Base-by-base conservation (phyloP, 2,888 invertebrate genomes). In the Mythimna vitellina region DNA sequence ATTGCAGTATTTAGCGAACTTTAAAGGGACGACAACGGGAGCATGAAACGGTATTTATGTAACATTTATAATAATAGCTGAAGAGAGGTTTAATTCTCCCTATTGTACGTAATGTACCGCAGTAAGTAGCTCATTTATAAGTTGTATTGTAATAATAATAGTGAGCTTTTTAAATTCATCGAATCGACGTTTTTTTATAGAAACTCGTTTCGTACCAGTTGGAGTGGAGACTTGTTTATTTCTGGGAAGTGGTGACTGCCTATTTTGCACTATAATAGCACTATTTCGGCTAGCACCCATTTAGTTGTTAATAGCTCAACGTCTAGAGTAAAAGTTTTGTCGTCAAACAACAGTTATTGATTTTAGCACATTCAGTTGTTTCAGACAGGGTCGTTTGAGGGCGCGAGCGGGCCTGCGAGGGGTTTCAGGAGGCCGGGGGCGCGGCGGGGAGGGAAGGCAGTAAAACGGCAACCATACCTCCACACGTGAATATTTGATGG, bases 401-500 rank as follows among this genome's bases (percentile, higher is more conserved):
- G 89, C 88, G 91, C 87, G 84, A 87, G 85, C 78, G 84, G 86
- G 87, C 83, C 75, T 84, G 84, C 72, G 83, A 76, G 74, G 82
- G 83, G 87, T 76, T 82, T 85, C 73, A 76, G 87, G 83, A 87
- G 80, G 83, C 70, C 76, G 78, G 78, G 65, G 70, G 76, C 63
- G 71, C 64, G 82, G 80, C 69, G 78, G 82, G 79, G 81, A 83
- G 81, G 75, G 90, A 89, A 87, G 91, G 92, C 94, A 92, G 93
- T 94, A 93, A 94, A 95, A 93, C 92, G 92, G 93, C 93, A 94
- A 93, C 92, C 93, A 92, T 92, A 90, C 91, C 94, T 92, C 93
- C 93, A 92, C 93, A 93, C 92, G 94, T 96, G 94, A 96, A 96
- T 96, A 95, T 96, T 96, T 95, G 93, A 96, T 96, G 93, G 89